phyloP scores from a whole-genome alignment of 2,113 vertebrate genomes.

The Ibidorhyncha struthersii region DNA sequence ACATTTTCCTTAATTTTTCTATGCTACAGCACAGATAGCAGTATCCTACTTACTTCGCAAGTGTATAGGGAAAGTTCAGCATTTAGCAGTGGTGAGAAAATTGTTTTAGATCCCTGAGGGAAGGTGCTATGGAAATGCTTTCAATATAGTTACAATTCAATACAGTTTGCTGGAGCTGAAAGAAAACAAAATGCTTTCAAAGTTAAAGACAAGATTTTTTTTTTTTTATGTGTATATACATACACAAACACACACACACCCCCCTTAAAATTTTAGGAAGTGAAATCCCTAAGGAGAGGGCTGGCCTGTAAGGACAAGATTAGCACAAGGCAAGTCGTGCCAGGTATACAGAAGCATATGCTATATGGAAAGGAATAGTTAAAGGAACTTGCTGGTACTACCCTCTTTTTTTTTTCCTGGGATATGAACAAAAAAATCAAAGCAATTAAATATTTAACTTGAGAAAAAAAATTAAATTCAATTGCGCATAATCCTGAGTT shows the following conservation, averaged over 20 bases:
- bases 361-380: neutral
- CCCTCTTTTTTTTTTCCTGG: fast-evolving
- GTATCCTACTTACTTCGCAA: neutral
- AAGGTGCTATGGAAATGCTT: neutral
- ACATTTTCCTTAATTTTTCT: neutral
- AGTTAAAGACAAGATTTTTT: neutral
- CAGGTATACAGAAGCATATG: fast-evolving
- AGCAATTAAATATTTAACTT: neutral
- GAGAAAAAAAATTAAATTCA: neutral
- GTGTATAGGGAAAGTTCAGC: neutral
- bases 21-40: neutral
- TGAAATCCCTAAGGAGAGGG: neutral
- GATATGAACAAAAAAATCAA: neutral
- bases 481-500: neutral
- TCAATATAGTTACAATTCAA: constrained; percentile 2
- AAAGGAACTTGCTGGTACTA: neutral
- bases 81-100: constrained; percentile 33
- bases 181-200: neutral
- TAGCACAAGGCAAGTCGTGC: neutral
- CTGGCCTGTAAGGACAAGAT: neutral
- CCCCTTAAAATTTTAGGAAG: neutral
- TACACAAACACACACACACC: fast-evolving
- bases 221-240: neutral
- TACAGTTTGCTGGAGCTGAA: neutral
- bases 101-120: constrained; percentile 14